A percentile compares a stretch with the other conserved stretches of the same genome.
Evolutionary conservation across 2,888 invertebrate genomes (phyloP).

Genomic region (Clunio marinus): DNA sequence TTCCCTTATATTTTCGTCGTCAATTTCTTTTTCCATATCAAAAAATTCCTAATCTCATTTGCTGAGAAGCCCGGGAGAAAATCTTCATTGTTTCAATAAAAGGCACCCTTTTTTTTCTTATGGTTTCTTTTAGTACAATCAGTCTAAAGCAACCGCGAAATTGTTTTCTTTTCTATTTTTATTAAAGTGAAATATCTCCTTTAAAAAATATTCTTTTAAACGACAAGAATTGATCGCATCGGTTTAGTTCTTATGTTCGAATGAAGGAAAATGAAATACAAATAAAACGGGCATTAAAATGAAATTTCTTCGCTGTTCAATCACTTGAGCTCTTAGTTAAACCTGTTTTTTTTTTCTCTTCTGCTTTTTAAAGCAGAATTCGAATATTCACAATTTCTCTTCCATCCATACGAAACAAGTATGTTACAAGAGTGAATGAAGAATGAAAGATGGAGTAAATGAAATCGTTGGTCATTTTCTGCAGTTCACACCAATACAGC

Average conservation of each 20-base stretch:
- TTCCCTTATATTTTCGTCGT: no score
- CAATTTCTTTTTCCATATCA: conserved; percentile 18
- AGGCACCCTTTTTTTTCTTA: neutral
- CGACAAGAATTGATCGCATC: neutral
- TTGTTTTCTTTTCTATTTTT: neutral
- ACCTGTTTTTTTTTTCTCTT: conserved; percentile 33
- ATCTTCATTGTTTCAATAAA: neutral
- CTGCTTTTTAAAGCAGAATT: neutral
- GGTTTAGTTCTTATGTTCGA: no score
- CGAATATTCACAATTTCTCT: conserved; percentile 35
- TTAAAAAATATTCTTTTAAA: neutral
- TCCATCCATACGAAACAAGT: neutral
- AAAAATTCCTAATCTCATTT: conserved; percentile 34
- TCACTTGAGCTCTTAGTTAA: neutral
- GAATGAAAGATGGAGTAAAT: neutral
- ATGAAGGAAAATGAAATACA: conserved; percentile 18
- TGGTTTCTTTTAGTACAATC: neutral
- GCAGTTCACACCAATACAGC: conserved; percentile 19
- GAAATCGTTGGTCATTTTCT: conserved; percentile 32
- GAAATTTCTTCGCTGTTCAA: conserved; percentile 31
- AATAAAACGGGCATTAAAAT: conserved; percentile 37
- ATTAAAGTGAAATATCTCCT: neutral
- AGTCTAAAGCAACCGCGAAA: neutral
- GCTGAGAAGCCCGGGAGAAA: neutral
- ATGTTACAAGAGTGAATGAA: neutral